Base-by-base conservation (phyloP, 1,140 invertebrate genomes). In the Camponotus vicinus region DNA sequence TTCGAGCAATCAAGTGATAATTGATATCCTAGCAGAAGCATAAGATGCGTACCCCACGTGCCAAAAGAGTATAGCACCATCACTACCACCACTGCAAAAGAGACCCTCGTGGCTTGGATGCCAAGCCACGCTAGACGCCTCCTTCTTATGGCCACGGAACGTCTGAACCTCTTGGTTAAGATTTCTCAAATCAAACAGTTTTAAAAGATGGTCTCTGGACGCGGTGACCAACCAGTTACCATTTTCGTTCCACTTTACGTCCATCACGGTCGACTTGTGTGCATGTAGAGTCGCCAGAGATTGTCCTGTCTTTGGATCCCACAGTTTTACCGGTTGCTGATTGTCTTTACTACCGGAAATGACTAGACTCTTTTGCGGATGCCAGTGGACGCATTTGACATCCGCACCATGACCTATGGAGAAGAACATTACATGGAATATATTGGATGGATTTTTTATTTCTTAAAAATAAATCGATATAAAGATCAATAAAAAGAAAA, bases 331-430 rank as follows among this genome's bases (percentile, higher is more conserved):
- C 11, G 99, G 99, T 93, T 99, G 99, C 93, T 99, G 99, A 94
- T 99, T 99, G 94, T 99, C 99, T 96, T 99, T 99, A 94, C 99
- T 99, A 0, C 99, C 99, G 18, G 99, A 99, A 32, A 99, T 98
- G 90, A 99, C 97, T 71, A 99, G 96, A 88, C 98, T 97, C 95
- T 99, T 99, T 88, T 98, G 98, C 6, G 99, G 99, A 96, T 99
- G 99, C 99, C 99, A 99, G 94, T 99, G 99, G 6, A 99, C 98
- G 95, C 99, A 99, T 95, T 99, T 99, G 0, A 99, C 99, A 96
- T 99, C 99, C 27, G 99, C 98, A 90, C 99, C 99, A 95, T 99
- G 99, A 90, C 99, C 98, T 98, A 95, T 67, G 88, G 37, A 89
- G 15, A 87, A 90, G 5, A 52, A 66, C 71, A 55, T 13, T 61